Conservation (phyloP, 2,797 vertebrate genomes). For the Salmo trutta region DNA sequence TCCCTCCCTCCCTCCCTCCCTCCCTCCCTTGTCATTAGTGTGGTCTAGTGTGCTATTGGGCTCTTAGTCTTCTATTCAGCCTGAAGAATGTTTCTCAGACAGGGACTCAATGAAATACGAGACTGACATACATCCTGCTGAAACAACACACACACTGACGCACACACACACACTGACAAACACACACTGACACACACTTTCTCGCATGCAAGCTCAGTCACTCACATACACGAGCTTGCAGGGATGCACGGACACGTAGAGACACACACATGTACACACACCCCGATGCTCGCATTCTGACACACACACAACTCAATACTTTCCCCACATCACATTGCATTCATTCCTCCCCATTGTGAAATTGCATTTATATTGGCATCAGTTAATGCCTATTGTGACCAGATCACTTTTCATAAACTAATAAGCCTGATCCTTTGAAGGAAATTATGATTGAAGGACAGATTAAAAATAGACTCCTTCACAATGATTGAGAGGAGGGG, state of each 20-base stretch:
- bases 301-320: background rate
- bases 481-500: background rate
- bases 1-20: too few relatives aligned
- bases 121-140: background rate
- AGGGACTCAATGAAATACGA: background rate
- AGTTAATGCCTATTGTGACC: conserved; percentile 8
- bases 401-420: background rate
- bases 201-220: background rate
- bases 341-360: conserved; percentile 53
- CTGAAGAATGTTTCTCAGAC: background rate
- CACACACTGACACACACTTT: background rate
- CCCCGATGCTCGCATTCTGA: conserved; percentile 2
- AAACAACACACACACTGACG: background rate
- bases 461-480: background rate
- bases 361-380: conserved; percentile 69
- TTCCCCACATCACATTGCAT: background rate
- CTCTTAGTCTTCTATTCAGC: background rate
- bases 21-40: background rate
- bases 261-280: background rate
- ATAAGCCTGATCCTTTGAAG: background rate
- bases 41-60: background rate
- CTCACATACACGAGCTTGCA: background rate
- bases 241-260: background rate
- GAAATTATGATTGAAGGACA: background rate
- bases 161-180: background rate